These are phyloP conservation scores for Pseudotriccus pelzelni DNA, from an alignment of 2,797 vertebrate species.

Conservation along the genomic window DNA sequence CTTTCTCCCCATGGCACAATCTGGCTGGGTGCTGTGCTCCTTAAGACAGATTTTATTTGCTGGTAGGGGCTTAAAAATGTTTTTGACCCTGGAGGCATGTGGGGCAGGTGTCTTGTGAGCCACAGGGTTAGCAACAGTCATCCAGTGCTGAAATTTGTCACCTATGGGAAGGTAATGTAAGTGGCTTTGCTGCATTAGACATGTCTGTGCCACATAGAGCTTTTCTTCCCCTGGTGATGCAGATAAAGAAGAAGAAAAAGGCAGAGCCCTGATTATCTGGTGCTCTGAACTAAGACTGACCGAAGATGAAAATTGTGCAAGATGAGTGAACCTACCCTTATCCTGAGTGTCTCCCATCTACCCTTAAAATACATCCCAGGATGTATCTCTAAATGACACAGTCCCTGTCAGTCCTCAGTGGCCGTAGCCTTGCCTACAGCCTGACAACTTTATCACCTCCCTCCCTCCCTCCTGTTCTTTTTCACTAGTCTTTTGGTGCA, in stretches of 20 bases:
- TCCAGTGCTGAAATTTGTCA: background rate
- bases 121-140: background rate
- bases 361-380: background rate
- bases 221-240: background rate
- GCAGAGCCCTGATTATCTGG: background rate
- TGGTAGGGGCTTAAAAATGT: background rate
- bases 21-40: fast-evolving
- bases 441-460: conserved; percentile 49
- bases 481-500: background rate
- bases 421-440: background rate
- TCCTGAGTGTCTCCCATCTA: background rate
- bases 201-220: fast-evolving
- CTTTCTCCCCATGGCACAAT: fast-evolving
- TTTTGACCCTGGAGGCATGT: background rate
- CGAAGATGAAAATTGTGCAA: background rate
- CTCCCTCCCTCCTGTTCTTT: conserved; percentile 1
- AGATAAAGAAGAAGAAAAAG: background rate
- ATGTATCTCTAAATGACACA: fast-evolving
- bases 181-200: background rate
- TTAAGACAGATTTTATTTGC: background rate
- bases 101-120: background rate
- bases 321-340: background rate
- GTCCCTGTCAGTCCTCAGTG: background rate
- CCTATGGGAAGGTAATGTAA: background rate
- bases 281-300: background rate